Evolutionary conservation across 1,140 invertebrate genomes (phyloP), one percentile per base, ranked within the genome.

Genomic region (Drosophila repleta): DNA sequence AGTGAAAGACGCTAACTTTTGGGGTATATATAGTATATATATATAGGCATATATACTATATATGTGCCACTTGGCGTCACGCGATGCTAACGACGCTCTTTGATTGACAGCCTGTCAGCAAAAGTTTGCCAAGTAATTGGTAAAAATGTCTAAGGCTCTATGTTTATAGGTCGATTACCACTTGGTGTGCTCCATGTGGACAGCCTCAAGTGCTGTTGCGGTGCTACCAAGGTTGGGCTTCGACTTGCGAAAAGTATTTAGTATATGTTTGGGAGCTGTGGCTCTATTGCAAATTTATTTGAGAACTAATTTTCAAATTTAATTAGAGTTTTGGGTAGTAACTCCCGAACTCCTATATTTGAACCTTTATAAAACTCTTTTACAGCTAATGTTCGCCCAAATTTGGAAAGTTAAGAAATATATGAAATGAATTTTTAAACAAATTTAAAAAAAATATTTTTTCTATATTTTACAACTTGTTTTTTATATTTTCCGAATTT

Each of bases 51-150:
- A 39, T 20, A 56, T 39, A 56, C 15, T 21, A 48, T 60, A 21
- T 46, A 49, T 17, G 6, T 61, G 17, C 7, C 24, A 53, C n/a
- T 24, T 8, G 13, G 21, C 74, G 83, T 88, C 82, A 87, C 82
- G 82, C 82, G 75, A 87, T 87, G 75, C 82, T 87, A 88, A 87
- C 83, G 58, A 82, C 82, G 83, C 56, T 35, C 66, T 45, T 69
- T 71, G 82, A 87, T 82, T 76, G 82, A 87, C 46, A 13, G 53
- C 8, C 58, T 77, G 82, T 79, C 78, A 43, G 61, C 70, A 62
- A 67, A 82, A 87, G 74, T 87, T 85, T 88, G 46, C 41, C 64
- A 76, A 79, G 75, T 82, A 79, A 87, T 87, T 87, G 82, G 78
- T 53, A 48, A 64, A 67, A 65, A 68, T 51, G 73, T 18, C 29